These are phyloP conservation scores for Leiothrix lutea DNA, from an alignment of 2,113 vertebrate genomes.

Conservation along the genomic window DNA sequence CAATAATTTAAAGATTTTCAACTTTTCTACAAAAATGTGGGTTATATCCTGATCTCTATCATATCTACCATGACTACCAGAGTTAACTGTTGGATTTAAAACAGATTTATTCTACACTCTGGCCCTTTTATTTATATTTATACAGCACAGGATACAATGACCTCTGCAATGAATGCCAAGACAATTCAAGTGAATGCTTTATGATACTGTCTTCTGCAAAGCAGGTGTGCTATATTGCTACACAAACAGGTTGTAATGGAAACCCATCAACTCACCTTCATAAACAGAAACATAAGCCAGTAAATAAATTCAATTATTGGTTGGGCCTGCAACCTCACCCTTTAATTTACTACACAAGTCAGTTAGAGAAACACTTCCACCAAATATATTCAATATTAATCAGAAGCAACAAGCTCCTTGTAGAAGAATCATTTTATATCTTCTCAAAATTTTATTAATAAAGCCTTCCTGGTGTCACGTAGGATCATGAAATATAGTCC, in stretches of 20 bases:
- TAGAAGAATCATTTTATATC: neutral
- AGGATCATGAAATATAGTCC: neutral
- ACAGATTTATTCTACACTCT: neutral
- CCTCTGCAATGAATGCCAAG: neutral
- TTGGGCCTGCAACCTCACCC: neutral
- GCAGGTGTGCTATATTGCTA: neutral
- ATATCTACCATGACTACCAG: neutral
- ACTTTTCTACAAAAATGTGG: neutral
- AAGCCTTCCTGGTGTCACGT: neutral
- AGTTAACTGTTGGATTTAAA: neutral
- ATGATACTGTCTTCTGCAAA: neutral
- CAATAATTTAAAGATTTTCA: neutral
- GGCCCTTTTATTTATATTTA: neutral
- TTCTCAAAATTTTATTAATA: neutral
- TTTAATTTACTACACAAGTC: constrained; percentile 42
- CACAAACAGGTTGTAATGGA: constrained; percentile 32
- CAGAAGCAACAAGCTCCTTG: neutral
- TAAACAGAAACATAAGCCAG: constrained; percentile 7
- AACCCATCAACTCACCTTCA: constrained; percentile 22
- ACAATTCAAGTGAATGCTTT: neutral
- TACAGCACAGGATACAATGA: neutral
- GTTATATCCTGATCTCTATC: neutral
- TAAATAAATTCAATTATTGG: constrained; percentile 41
- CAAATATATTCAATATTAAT: constrained; percentile 23
- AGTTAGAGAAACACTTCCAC: constrained; percentile 3